A percentile compares a stretch with the other conserved stretches of the same genome.
Conservation (phyloP, 2,113 vertebrate genomes). For the Rhinolophus ferrumequinum region DNA sequence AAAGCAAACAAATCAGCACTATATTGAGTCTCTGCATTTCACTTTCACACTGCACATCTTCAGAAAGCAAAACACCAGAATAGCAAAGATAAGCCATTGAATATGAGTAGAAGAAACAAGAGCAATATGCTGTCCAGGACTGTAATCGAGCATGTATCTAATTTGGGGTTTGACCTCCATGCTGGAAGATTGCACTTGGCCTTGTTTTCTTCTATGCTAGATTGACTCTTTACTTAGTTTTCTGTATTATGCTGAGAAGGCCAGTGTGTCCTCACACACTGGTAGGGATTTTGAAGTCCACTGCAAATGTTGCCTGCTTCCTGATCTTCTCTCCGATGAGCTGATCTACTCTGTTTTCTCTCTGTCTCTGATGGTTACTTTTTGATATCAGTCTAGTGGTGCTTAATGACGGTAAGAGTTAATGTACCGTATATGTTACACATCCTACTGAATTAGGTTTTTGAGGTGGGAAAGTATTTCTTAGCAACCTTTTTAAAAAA, state of each 20-base stretch:
- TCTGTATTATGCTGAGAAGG: fast-evolving
- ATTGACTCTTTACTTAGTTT: neutral
- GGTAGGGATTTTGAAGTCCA: too few relatives aligned
- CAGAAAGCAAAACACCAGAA: neutral
- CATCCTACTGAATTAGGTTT: neutral
- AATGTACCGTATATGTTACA: fast-evolving
- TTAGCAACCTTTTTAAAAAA: neutral
- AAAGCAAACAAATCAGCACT: neutral
- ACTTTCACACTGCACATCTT: neutral
- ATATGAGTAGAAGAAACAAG: neutral
- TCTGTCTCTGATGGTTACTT: neutral
- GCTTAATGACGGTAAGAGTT: neutral
- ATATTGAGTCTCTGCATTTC: fast-evolving
- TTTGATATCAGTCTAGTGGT: neutral
- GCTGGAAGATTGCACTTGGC: neutral
- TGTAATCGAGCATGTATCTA: fast-evolving
- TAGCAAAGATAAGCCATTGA: neutral
- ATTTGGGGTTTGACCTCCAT: too few relatives aligned
- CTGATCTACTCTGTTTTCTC: neutral
- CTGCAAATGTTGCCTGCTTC: neutral
- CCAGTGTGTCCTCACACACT: fast-evolving
- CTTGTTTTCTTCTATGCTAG: neutral
- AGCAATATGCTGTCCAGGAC: neutral
- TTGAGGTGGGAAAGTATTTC: neutral
- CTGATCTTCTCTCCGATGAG: neutral